These are phyloP conservation scores for Chrosomus eos DNA, from an alignment of 2,797 vertebrate species.

Conservation along the genomic window DNA sequence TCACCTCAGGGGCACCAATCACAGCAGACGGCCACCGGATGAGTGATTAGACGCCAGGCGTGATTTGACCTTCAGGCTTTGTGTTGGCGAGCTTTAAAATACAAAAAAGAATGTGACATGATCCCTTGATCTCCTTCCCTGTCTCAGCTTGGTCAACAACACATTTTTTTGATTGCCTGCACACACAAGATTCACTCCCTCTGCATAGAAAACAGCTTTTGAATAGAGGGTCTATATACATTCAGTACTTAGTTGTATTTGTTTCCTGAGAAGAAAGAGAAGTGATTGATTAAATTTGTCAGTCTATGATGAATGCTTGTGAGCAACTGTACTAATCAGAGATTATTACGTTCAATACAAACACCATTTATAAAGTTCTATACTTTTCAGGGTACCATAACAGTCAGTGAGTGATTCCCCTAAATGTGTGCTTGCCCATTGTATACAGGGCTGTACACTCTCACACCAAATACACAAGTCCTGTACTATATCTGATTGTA, in stretches of 20 bases:
- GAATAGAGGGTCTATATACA: constrained; percentile 35
- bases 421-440: neutral
- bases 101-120: constrained; percentile 24
- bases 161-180: constrained; percentile 32
- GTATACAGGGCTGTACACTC: neutral
- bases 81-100: constrained; percentile 36
- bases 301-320: constrained; percentile 17
- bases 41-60: constrained; percentile 44
- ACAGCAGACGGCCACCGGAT: constrained; percentile 4
- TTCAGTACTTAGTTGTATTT: constrained; percentile 11
- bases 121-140: constrained; percentile 48
- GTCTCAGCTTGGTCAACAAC: constrained; percentile 36
- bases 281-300: constrained; percentile 19
- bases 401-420: neutral
- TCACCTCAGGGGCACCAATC: constrained; percentile 46
- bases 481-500: neutral
- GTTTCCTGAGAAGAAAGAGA: neutral
- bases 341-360: constrained; percentile 31
- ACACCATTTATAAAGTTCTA: neutral
- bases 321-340: constrained; percentile 20
- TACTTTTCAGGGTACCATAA: too few relatives aligned
- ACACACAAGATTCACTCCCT: constrained; percentile 14
- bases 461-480: neutral
- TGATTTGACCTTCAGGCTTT: constrained; percentile 53
- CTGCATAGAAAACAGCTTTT: constrained; percentile 37